phyloP scores from a whole-genome alignment of 2,888 invertebrate species.

The Bimastos eiseni region DNA sequence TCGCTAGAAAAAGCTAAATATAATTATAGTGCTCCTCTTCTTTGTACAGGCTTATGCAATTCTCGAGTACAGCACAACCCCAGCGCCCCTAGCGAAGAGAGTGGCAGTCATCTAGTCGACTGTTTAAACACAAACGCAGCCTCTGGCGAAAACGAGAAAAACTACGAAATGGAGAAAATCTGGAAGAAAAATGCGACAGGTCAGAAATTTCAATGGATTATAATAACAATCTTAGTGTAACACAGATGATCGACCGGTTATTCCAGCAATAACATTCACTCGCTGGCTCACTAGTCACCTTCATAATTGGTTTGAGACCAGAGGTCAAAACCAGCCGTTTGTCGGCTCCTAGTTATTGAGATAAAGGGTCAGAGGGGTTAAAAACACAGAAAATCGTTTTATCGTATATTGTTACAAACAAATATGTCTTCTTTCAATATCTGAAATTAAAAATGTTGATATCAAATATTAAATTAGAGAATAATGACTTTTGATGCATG shows the following conservation, averaged over 20 bases:
- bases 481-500: too few species aligned
- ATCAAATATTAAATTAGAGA: too few species aligned
- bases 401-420: too few species aligned
- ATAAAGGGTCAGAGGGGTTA: too few species aligned
- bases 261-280: neutral
- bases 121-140: neutral
- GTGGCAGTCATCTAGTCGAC: neutral
- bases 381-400: too few species aligned
- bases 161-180: conserved; percentile 26
- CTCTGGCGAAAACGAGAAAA: conserved; percentile 16
- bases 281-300: neutral
- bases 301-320: too few species aligned
- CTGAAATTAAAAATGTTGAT: too few species aligned
- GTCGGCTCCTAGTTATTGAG: too few species aligned
- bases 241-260: too few species aligned
- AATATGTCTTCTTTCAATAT: too few species aligned
- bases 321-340: too few species aligned
- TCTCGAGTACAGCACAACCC: neutral
- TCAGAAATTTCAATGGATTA: neutral
- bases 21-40: neutral
- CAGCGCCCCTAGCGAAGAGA: neutral
- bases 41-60: neutral
- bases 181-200: neutral
- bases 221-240: too few species aligned
- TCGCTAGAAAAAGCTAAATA: neutral